Evolutionary conservation across 2,888 invertebrate genomes (phyloP).

Genomic region (Caradrina clavipalpis): DNA sequence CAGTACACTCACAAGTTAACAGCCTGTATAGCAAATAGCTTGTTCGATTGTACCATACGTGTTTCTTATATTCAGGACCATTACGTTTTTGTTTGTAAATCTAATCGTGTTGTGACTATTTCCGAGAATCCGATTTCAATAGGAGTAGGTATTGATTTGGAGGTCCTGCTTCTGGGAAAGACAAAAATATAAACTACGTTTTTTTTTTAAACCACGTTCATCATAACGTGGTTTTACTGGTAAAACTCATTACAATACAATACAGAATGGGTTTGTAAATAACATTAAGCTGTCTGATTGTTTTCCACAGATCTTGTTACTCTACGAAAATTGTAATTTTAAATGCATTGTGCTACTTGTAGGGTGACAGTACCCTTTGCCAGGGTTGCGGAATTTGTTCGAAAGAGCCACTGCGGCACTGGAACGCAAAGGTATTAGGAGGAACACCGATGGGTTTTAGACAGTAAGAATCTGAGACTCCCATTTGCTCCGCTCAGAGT

Average conservation of each 20-base stretch:
- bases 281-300: not conserved
- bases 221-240: constrained; percentile 7
- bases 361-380: too few relatives aligned
- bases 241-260: constrained; percentile 47
- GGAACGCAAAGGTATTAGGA: too few relatives aligned
- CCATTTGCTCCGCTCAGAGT: too few relatives aligned
- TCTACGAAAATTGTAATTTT: not conserved
- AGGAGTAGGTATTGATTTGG: constrained; percentile 27
- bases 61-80: not conserved
- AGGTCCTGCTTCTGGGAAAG: constrained; percentile 23
- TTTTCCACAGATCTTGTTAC: not conserved
- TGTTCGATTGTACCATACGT: too few relatives aligned
- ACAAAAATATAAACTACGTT: constrained; percentile 10
- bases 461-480: too few relatives aligned
- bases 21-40: too few relatives aligned
- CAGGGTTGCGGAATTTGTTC: too few relatives aligned
- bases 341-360: too few relatives aligned
- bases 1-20: too few relatives aligned
- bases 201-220: constrained; percentile 14
- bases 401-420: too few relatives aligned
- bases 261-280: constrained; percentile 25
- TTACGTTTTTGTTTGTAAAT: constrained; percentile 10
- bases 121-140: constrained; percentile 29
- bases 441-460: too few relatives aligned
- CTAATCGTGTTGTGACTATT: constrained; percentile 28